Evolutionary conservation across 2,797 vertebrate species (phyloP).

Genomic region (Paedocypris micromegethes): DNA sequence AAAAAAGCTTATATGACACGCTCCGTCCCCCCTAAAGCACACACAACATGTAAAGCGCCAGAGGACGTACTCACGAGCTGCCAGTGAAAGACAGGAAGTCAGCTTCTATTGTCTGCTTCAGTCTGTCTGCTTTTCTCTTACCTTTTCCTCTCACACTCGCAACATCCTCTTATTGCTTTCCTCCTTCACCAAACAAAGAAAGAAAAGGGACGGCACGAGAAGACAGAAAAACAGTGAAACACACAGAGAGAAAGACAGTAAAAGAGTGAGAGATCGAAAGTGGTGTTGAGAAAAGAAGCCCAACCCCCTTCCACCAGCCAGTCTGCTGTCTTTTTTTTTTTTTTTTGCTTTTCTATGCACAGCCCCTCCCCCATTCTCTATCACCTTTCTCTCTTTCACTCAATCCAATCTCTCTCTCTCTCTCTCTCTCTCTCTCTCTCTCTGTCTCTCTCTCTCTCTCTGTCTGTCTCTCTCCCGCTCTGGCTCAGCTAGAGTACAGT

Average conservation of each 20-base stretch:
- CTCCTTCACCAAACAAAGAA: constrained; percentile 55
- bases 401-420: constrained; percentile 52
- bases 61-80: constrained; percentile 36
- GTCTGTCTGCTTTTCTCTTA: constrained; percentile 39
- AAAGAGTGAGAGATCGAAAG: constrained; percentile 35
- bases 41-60: constrained; percentile 8
- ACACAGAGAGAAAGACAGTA: constrained; percentile 22
- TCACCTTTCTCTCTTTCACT: constrained; percentile 45
- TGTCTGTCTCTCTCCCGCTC: neutral
- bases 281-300: constrained; percentile 34
- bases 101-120: constrained; percentile 56
- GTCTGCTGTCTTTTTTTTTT: constrained; percentile 41
- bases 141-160: constrained; percentile 38
- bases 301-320: constrained; percentile 48
- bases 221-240: constrained; percentile 29
- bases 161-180: constrained; percentile 46
- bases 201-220: constrained; percentile 46
- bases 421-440: neutral
- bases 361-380: constrained; percentile 45
- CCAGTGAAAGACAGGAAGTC: constrained; percentile 39
- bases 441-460: neutral
- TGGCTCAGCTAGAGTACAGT: constrained; percentile 32
- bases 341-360: constrained; percentile 36
- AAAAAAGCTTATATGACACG: no score
- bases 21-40: neutral